Base-by-base conservation (phyloP, 1,140 invertebrate species). In the Drosophila pectinifera region DNA sequence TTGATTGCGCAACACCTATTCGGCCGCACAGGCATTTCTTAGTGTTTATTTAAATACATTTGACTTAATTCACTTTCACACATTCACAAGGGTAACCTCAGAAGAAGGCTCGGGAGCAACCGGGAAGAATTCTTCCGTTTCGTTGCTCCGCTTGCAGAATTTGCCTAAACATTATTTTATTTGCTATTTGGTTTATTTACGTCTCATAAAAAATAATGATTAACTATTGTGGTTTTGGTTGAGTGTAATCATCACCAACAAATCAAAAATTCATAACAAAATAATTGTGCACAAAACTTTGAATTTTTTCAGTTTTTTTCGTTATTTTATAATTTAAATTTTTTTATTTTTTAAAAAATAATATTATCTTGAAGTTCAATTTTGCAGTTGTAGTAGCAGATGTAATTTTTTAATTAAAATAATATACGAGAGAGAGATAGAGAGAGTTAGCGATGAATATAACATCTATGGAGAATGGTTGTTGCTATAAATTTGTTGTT, bases 401-500 rank as follows among this genome's bases (percentile, higher is more conserved):
- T 79, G 85, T 90, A 90, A 83, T 86, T 76, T 90, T 86, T 86
- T 90, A 86, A 90, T 90, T 86, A 90, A 90, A 90, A 90, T 90
- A 91, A 91, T 91, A 89, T 91, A 91, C 86, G 90, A 91, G 90
- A 91, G 89, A 91, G 90, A 91, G 90, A 90, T 89, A 89, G 84
- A 89, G 84, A 89, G 84, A 89, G 84, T 89, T 89, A 89, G 84
- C 84, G 91, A 91, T 92, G 90, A 91, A 89, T 91, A 79, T 89
- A 91, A 91, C 88, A 92, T 92, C 91, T 86, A 91, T 92, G 91
- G 91, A 92, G 91, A 92, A 91, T 90, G 88, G 86, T 91, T 89
- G 81, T 89, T 83, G 91, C 90, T 92, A 91, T 86, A 91, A 78
- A 77, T 91, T 80, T 72, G 78, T 73, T 90, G 79, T 45, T 73